A percentile compares a stretch with the other conserved stretches of the same genome.
Conservation (phyloP, 2,888 invertebrate species). For the Tineola bisselliella region DNA sequence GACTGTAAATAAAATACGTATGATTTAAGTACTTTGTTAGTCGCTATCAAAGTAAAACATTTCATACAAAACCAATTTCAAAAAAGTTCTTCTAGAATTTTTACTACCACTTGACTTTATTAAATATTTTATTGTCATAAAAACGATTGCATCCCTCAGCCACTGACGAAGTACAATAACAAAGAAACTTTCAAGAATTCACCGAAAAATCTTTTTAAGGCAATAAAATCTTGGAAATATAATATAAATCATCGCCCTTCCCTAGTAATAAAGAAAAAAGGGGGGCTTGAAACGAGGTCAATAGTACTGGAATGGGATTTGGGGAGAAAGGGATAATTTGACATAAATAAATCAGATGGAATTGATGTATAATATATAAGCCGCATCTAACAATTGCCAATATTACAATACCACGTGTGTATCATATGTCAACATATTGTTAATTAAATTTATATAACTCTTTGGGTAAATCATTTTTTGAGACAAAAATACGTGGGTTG, state of each 20-base stretch:
- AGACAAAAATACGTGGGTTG: too few relatives aligned
- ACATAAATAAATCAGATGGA: conserved; percentile 37
- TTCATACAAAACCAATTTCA: too few relatives aligned
- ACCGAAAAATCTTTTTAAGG: conserved; percentile 18
- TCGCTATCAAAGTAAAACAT: too few relatives aligned
- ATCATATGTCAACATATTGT: too few relatives aligned
- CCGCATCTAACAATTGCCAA: background rate
- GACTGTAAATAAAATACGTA: too few relatives aligned
- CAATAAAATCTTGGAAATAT: conserved; percentile 55
- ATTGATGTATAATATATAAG: background rate
- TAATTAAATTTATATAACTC: too few relatives aligned
- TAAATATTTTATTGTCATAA: background rate
- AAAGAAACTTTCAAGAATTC: background rate
- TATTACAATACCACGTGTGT: too few relatives aligned
- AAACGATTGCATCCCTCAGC: background rate
- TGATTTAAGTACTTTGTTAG: too few relatives aligned
- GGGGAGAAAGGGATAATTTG: conserved; percentile 42
- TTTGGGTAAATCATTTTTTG: too few relatives aligned
- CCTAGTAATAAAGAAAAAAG: conserved; percentile 48
- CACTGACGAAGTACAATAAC: background rate
- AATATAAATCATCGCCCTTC: conserved; percentile 57
- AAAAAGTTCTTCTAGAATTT: background rate
- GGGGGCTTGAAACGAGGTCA: conserved; percentile 45
- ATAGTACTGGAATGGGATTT: conserved; percentile 23
- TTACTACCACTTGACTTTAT: background rate